These are phyloP conservation scores for Anagrus nilaparvatae DNA, from an alignment of 1,140 invertebrate genomes.

Conservation along the genomic window DNA sequence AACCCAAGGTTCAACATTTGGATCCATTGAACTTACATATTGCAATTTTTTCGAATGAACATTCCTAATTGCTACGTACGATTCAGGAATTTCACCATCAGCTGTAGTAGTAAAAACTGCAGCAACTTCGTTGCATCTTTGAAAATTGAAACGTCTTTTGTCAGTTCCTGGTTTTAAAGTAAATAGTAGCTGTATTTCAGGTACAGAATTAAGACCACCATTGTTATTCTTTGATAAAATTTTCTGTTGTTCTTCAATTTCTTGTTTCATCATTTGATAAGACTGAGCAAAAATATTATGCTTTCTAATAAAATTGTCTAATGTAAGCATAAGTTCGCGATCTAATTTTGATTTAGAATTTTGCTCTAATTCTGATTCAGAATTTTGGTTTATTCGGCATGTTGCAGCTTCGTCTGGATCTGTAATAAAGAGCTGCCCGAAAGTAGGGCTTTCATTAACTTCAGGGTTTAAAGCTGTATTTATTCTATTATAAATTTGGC, in stretches of 20 bases:
- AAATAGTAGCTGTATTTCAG: constrained; percentile 8
- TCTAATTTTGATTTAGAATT: constrained; percentile 2
- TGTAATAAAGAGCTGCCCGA: constrained; percentile 12
- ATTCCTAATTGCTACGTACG: constrained; percentile 12
- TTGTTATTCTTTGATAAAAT: too few relatives aligned
- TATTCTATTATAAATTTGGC: background rate
- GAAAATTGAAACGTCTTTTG: constrained; percentile 15
- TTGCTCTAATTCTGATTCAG: too few relatives aligned
- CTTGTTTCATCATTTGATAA: constrained; percentile 10
- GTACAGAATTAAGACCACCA: constrained; percentile 6
- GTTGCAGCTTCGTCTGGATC: constrained; percentile 11
- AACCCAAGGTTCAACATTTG: constrained; percentile 7
- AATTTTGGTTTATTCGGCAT: constrained; percentile 4
- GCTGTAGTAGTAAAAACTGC: constrained; percentile 17
- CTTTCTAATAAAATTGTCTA: constrained; percentile 8
- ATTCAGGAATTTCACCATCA: constrained; percentile 18
- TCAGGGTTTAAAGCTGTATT: constrained; percentile 4
- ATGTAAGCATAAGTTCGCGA: background rate
- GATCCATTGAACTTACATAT: background rate
- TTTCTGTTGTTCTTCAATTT: constrained; percentile 4
- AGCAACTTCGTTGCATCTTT: constrained; percentile 17
- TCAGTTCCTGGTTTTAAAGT: constrained; percentile 14
- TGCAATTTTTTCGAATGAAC: constrained; percentile 1
- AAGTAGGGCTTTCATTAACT: background rate
- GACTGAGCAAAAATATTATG: constrained; percentile 10